Evolutionary conservation across 2,888 invertebrate species (phyloP), one percentile per base, ranked within the genome.

Genomic region (Andricus quercusramuli): DNA sequence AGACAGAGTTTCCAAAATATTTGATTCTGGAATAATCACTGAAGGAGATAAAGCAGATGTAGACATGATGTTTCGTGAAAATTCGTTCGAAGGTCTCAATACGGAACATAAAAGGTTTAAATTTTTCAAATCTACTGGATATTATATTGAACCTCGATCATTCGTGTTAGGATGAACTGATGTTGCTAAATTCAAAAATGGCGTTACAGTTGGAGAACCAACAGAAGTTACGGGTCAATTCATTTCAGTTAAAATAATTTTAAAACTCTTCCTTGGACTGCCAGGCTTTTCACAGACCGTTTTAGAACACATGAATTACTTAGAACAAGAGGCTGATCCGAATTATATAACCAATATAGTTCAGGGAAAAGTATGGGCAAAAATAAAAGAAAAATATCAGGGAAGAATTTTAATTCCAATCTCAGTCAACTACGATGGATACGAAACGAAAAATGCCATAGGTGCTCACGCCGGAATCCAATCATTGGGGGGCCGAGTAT

Each of bases 341-440:
- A 15, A 66, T 37, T 66, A 37, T n/a, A 66, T 66, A 8, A 8
- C 32, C 41, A 66, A 66, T 37, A 8, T 66, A 37, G 3, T 41
- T n/a, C 66, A 66, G 5, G 66, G 66, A 66, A 37, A 37, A 17
- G 20, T 20, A 20, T 66, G 66, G 66, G 20, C 2, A 2, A 66
- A 20, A 9, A 20, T 66, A 66, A 66, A 70, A 41, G 64, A 47
- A 76, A 29, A 64, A 62, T 70, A 62, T 76, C 64, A 29, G 11
- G n/a, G 25, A 41, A 77, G 66, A 29, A n/a, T 70, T 65, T 29
- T 79, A 8, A 76, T 66, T 15, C 25, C 15, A 32, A 62, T 79
- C 25, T 22, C 51, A 68, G 32, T 65, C 47, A 78, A 78, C n/a
- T 66, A 47, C 47, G 51, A 56, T 13, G 29, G 66, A 67, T 67